phyloP scores from a whole-genome alignment of 2,113 vertebrate genomes.

The Anhinga rufa region DNA sequence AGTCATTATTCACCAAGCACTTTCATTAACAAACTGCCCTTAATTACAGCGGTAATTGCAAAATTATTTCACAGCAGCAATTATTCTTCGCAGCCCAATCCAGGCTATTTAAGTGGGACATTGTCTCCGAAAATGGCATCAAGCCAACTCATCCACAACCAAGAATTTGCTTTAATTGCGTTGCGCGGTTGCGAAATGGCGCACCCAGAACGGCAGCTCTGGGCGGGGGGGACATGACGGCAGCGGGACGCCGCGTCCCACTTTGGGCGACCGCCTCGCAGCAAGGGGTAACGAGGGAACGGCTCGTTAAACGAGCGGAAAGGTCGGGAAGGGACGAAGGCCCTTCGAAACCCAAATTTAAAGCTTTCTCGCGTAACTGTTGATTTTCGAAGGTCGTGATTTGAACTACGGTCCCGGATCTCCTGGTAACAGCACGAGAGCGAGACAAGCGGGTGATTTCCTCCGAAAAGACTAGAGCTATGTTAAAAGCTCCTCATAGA shows the following conservation, averaged over 20 bases:
- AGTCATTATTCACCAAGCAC: conserved; percentile 70
- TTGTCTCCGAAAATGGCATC: conserved; percentile 41
- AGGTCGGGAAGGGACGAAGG: not conserved
- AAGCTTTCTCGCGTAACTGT: not conserved
- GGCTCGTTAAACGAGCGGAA: not conserved
- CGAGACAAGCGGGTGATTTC: conserved; percentile 40
- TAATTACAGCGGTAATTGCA: conserved; percentile 79
- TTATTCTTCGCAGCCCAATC: conserved; percentile 72
- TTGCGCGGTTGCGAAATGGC: not conserved
- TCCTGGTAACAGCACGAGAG: not conserved
- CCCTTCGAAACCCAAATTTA: not conserved
- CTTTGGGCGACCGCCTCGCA: not conserved
- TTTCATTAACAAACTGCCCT: conserved; percentile 82
- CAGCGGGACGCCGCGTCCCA: not conserved
- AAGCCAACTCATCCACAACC: conserved; percentile 56
- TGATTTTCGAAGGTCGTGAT: not conserved
- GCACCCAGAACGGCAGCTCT: not conserved
- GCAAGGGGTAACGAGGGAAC: not conserved
- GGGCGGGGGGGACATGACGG: too few species aligned
- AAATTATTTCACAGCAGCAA: conserved; percentile 76
- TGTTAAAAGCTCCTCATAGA: conserved; percentile 57
- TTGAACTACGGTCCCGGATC: not conserved
- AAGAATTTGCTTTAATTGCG: not conserved
- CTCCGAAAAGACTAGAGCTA: not conserved
- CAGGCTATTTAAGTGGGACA: conserved; percentile 65